Base-by-base conservation (phyloP, 2,113 vertebrate genomes). In the Lophura nycthemera region DNA sequence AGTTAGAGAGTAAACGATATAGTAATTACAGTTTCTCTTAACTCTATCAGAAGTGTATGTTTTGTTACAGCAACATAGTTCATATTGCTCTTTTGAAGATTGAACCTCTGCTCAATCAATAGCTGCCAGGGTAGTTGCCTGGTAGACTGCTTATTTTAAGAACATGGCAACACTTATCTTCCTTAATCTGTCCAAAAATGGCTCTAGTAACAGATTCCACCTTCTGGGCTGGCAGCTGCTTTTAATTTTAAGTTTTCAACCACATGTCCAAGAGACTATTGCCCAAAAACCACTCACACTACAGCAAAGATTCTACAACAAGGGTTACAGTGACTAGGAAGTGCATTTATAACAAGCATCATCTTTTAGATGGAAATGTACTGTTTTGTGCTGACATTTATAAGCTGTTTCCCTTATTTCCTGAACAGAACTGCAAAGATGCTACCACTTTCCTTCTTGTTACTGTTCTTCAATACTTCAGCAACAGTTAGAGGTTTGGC, bases 211-310 rank as follows among this genome's bases (percentile, higher is more conserved):
- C 4, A 7, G 79, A 87, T 16, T 76, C 27, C 22, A 63, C 42
- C 42, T 83, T 92, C 45, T 32, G 63, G n/a, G 12, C 7, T 56
- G 57, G 66, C 57, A 89, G 42, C 22, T 78, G 19, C n/a, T 24
- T 86, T 82, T 47, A n/a, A 36, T 63, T 74, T 42, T 66, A 52
- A 52, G 27, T 80, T 34, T 20, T 30, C 34, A 83, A 15, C 30
- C 36, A 43, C 21, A 38, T 11, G 56, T 11, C 17, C 32, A 82
- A 63, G n/a, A 76, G 22, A 21, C 48, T 48, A 13, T 18, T 57
- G 42, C n/a, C 61, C 54, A 82, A 32, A 10, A 79, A 25, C 17
- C 4, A 11, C 21, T 71, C 71, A 48, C 0, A 0, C 74, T 79
- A 47, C 34, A 82, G 82, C 42, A 18, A 76, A 34, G 52, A 75